A percentile compares a stretch with the other conserved stretches of the same genome.
Evolutionary conservation across 1,140 invertebrate species (phyloP).

Genomic region (Paraescarpia echinospica): DNA sequence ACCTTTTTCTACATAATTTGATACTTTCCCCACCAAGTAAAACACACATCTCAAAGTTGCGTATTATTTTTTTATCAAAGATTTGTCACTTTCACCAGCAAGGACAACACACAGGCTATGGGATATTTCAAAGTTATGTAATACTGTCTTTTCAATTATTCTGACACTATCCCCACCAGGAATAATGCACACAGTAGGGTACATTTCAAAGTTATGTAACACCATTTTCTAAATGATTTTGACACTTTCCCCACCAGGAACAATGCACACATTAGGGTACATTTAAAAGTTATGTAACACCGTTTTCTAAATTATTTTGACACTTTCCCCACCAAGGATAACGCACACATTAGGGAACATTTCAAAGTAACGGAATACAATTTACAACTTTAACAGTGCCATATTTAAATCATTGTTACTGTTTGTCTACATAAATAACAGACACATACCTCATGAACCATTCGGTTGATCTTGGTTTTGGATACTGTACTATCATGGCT

Average conservation of each 20-base stretch:
- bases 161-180: background rate
- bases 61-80: too few relatives aligned
- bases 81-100: too few relatives aligned
- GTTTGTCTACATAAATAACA: background rate
- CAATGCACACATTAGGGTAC: background rate
- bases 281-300: conserved; percentile 19
- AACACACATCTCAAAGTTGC: too few relatives aligned
- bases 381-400: too few relatives aligned
- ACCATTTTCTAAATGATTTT: conserved; percentile 12
- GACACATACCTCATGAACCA: background rate
- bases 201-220: too few relatives aligned
- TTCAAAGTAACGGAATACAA: too few relatives aligned
- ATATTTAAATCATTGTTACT: too few relatives aligned
- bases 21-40: too few relatives aligned
- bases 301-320: conserved; percentile 10
- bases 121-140: too few relatives aligned
- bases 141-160: conserved; percentile 16
- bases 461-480: background rate
- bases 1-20: too few relatives aligned
- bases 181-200: background rate
- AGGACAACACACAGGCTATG: background rate
- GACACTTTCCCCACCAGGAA: background rate
- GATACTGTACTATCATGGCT: background rate
- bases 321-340: background rate
- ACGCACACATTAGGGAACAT: background rate